These are phyloP conservation scores for Enteromius radiatus DNA, from an alignment of 2,797 vertebrate genomes.

Conservation along the genomic window DNA sequence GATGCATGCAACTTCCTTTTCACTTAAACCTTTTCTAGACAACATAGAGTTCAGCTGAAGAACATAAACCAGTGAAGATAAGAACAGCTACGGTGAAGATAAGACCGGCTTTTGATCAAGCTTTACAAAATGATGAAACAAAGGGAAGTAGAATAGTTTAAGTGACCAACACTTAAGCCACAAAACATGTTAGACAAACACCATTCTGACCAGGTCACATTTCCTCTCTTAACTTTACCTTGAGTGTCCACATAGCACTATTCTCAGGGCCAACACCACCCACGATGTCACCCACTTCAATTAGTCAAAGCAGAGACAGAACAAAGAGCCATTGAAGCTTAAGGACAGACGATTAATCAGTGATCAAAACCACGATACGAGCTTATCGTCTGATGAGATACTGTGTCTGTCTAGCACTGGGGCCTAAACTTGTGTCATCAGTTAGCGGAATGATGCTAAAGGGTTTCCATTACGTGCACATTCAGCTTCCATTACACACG, in stretches of 20 bases:
- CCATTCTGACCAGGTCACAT: conserved; percentile 20
- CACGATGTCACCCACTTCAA: background rate
- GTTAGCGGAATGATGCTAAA: background rate
- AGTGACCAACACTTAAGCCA: background rate
- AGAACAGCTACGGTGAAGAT: conserved; percentile 23
- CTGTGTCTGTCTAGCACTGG: background rate
- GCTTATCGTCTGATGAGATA: conserved; percentile 51
- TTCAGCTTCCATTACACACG: conserved; percentile 42
- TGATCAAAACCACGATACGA: conserved; percentile 49
- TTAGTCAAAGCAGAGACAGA: conserved; percentile 40
- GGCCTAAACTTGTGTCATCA: conserved; percentile 15
- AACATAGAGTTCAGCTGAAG: background rate
- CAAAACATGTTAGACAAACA: conserved; percentile 34
- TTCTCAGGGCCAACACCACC: conserved; percentile 47
- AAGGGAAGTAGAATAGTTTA: background rate
- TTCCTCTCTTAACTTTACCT: conserved; percentile 34
- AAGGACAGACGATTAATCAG: conserved; percentile 51
- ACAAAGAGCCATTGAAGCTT: conserved; percentile 56
- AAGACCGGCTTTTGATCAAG: conserved; percentile 69
- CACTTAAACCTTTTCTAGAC: background rate
- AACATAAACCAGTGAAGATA: conserved; percentile 17
- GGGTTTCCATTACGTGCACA: conserved; percentile 34
- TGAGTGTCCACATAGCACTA: conserved; percentile 38
- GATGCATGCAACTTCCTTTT: background rate
- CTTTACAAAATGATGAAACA: conserved; percentile 71